Base-by-base conservation (phyloP, 2,797 vertebrate species). In the Oryzias dopingdopingensis region DNA sequence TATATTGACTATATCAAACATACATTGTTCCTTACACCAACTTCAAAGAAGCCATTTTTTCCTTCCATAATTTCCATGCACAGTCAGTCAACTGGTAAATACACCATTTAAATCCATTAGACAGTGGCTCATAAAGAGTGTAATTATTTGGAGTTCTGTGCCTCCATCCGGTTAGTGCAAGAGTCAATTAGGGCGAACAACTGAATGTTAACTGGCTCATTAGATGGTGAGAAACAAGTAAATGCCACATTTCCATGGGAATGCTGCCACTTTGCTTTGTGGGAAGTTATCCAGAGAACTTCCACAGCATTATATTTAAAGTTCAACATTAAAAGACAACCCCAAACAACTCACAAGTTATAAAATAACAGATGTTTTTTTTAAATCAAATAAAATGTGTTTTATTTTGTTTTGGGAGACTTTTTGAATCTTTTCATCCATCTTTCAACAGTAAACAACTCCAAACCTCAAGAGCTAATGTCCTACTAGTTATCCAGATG, bases 181-280 rank as follows among this genome's bases (percentile, higher is more conserved):
- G 79, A 88, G 81, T 88, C 89, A 90, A 90, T 91, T 91, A 91
- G 82, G 77, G 80, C 65, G 83, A 90, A 91, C 89, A 89, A 88
- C 80, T 79, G 83, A 90, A 90, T 91, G 85, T 91, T 91, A 91
- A 91, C 86, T 81, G 88, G 81, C 88, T 92, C 88, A 91, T 91
- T 92, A 91, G 86, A 85, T 71, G 78, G 79, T 17, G 17, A 61
- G 80, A 83, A 87, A 88, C 88, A 88, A 87, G 90, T 78, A 90
- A 91, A 91, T 90, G 87, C 80, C 88, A 88, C 82, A 88, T 90
- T 91, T 90, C 83, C 86, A 89, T 88, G 83, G 67, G 59, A 77
- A 70, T 17, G 15, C 54, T 65, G 62, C 51, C 43, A 43, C 56
- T 56, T 44, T 63, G 61, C 56, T 57, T 58, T 45, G 65, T 37